phyloP scores from a whole-genome alignment of 1,140 invertebrate genomes.

The Eurosta solidaginis region DNA sequence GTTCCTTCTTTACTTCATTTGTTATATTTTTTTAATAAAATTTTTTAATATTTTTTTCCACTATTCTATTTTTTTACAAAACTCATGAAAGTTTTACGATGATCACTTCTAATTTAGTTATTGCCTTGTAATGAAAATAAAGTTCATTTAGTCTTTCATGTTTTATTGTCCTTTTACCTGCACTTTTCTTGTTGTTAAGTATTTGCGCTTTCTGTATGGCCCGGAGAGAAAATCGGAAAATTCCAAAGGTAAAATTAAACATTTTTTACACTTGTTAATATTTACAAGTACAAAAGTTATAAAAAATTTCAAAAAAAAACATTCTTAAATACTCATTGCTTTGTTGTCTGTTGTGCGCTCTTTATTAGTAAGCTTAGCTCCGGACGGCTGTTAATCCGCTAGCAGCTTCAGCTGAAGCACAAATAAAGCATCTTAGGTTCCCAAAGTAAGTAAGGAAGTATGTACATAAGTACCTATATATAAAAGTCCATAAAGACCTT shows the following conservation, averaged over 20 bases:
- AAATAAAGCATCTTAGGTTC: background rate
- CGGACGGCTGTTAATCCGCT: background rate
- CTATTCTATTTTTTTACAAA: background rate
- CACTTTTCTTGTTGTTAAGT: background rate
- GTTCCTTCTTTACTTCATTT: no score
- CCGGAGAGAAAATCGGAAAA: background rate
- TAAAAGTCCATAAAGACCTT: background rate
- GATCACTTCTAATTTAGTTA: background rate
- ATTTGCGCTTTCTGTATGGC: background rate
- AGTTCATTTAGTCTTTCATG: background rate
- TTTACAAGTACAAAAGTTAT: background rate
- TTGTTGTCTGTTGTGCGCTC: slow-evolving; percentile 19
- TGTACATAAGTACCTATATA: background rate
- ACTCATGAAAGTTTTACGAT: background rate
- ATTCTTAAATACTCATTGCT: background rate
- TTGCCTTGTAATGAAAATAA: background rate
- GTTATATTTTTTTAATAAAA: background rate
- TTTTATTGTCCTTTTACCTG: background rate
- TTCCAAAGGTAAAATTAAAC: background rate
- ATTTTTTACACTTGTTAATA: no score
- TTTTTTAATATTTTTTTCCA: background rate
- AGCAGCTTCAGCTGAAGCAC: background rate
- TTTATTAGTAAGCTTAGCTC: background rate
- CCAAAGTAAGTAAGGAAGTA: background rate
- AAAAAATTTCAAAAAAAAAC: background rate